Evolutionary conservation across 2,888 invertebrate species (phyloP).

Genomic region (Plebejus argus): DNA sequence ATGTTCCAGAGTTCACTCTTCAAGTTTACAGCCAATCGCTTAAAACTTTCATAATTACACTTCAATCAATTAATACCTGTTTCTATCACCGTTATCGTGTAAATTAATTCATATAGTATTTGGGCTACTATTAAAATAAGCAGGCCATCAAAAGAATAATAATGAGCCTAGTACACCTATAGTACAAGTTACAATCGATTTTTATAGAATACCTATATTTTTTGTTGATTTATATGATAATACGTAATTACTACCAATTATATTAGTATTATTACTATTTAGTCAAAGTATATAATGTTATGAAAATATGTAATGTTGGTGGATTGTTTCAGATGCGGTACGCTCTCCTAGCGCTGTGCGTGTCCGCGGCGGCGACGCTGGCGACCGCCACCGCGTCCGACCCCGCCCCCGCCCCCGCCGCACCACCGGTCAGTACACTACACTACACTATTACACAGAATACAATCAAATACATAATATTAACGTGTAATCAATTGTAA

Average conservation of each 20-base stretch:
- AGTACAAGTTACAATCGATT: too few species aligned
- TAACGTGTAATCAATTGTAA: too few species aligned
- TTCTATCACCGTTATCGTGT: not conserved
- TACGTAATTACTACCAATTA: too few species aligned
- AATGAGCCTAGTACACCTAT: too few species aligned
- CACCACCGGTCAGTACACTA: constrained; percentile 53
- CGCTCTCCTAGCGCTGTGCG: constrained; percentile 68
- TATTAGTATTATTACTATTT: too few species aligned
- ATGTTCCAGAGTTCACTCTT: not conserved
- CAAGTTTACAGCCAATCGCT: not conserved
- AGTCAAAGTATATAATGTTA: too few species aligned
- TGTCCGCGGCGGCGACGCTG: constrained; percentile 66
- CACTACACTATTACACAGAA: not conserved
- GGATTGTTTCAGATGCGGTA: constrained; percentile 66
- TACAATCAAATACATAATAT: not conserved
- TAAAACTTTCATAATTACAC: not conserved
- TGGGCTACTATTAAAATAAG: too few species aligned
- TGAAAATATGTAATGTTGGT: not conserved
- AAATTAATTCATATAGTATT: too few species aligned
- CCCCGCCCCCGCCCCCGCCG: constrained; percentile 54
- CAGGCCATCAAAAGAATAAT: too few species aligned
- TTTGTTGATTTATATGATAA: too few species aligned
- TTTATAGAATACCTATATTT: too few species aligned
- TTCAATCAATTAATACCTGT: not conserved
- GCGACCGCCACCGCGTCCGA: constrained; percentile 60